Evolutionary conservation across 37 sponge, comb jelly and placozoan species (phyloP), one percentile per base, ranked within the genome.

Genomic region (Dysidea cf. avara): DNA sequence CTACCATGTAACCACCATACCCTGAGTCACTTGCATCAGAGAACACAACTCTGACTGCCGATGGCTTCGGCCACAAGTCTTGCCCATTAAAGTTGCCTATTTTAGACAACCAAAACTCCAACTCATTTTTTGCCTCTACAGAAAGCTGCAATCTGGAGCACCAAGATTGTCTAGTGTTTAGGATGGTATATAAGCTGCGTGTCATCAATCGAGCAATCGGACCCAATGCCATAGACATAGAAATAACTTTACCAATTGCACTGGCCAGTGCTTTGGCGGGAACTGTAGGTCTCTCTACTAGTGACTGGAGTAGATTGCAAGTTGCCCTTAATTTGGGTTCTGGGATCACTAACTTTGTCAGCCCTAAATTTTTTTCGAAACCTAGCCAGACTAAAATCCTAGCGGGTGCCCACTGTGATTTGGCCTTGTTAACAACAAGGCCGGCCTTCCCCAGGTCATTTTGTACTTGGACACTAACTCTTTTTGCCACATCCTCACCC

Each of bases 21-120:
- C 81, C 81, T 28, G 64, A 3, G 1, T 80, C 64, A 49, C 81
- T 49, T 34, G 65, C 81, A 71, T 80, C 71, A 30, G 72, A 61
- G 40, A 56, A 78, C 2, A 57, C 69, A 1, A 78, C 49, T 39
- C 61, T 78, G 16, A 68, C 43, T 22, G 79, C 69, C n/a, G 33
- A 51, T 1, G 79, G 58, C 1, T 1, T 39, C 35, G 34, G 48
- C 69, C 79, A 68, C 20, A 69, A 49, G 0, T 60, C 38, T 30
- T 71, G 61, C 5, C 63, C 51, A 31, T 79, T 79, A 43, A 39
- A 69, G 7, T 14, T 26, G 4, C 35, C 69, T 21, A 79, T 26
- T 26, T 31, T 40, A 24, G 35, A 21, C 43, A 13, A 30, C 76
- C 64, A 75, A 39, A 75, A 75, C 33, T 75, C 64, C 35, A 75